A percentile compares a stretch with the other conserved stretches of the same genome.
These are phyloP conservation scores for Athalia circularis DNA, from an alignment of 2,888 invertebrate species.

Conservation along the genomic window DNA sequence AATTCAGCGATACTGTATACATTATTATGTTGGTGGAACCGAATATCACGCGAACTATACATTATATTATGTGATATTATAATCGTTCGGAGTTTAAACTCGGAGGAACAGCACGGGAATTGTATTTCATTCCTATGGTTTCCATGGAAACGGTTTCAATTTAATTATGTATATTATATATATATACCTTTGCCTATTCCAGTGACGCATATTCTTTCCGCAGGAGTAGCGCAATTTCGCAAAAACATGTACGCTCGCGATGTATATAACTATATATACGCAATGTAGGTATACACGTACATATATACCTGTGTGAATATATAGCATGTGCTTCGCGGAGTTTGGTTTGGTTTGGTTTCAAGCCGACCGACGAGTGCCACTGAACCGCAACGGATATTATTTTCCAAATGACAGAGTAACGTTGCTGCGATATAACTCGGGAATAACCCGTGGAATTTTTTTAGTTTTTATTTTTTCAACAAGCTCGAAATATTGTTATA, in stretches of 20 bases:
- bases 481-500: not conserved
- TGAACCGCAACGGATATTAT: constrained; percentile 15
- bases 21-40: not conserved
- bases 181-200: not conserved
- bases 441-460: not conserved
- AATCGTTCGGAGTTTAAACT: constrained; percentile 9
- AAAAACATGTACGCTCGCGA: not conserved
- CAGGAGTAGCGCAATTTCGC: constrained; percentile 3
- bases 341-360: no score
- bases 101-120: not conserved
- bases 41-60: not conserved
- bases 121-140: constrained; percentile 14
- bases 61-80: not conserved
- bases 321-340: no score
- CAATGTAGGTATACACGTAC: no score
- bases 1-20: not conserved
- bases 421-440: not conserved
- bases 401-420: constrained; percentile 11
- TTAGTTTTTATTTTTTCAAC: not conserved
- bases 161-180: constrained; percentile 15
- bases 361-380: not conserved
- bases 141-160: constrained; percentile 33
- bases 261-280: no score
- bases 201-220: constrained; percentile 9
- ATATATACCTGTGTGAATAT: no score